These are phyloP conservation scores for Actenoides hombroni DNA, from an alignment of 2,113 vertebrate genomes.

Conservation along the genomic window DNA sequence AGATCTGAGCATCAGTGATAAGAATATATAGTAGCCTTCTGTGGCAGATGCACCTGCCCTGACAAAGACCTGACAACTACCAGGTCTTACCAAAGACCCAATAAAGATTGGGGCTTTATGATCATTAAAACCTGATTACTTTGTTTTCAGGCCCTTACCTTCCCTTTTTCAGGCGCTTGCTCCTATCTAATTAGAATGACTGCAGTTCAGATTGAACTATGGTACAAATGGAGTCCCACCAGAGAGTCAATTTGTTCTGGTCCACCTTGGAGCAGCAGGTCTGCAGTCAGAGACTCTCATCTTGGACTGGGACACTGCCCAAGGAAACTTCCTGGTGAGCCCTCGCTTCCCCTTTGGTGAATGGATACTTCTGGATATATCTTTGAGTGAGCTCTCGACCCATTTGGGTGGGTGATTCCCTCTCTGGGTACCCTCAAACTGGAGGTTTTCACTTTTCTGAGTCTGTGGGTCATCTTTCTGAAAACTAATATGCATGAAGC, in stretches of 20 bases:
- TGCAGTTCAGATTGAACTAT: too few species aligned
- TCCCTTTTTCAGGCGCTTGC: too few species aligned
- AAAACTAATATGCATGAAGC: background rate
- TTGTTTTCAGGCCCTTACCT: too few species aligned
- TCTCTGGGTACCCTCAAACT: background rate
- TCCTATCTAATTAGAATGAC: too few species aligned
- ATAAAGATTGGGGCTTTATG: too few species aligned
- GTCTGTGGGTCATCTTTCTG: background rate
- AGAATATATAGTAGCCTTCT: background rate
- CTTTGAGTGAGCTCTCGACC: background rate
- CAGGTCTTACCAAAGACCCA: too few species aligned
- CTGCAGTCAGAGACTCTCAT: background rate
- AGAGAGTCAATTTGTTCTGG: too few species aligned
- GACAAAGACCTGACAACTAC: too few species aligned
- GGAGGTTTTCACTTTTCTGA: background rate
- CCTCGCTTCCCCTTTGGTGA: background rate
- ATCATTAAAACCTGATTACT: too few species aligned
- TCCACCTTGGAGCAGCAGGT: background rate
- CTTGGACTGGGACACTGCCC: background rate
- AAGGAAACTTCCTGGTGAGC: background rate
- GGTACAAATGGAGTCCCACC: too few species aligned
- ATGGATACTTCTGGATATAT: background rate
- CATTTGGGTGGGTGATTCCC: background rate
- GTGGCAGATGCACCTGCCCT: too few species aligned
- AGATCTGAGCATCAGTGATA: background rate